phyloP scores from a whole-genome alignment of 2,113 vertebrate genomes.

The Protobothrops mucrosquamatus region DNA sequence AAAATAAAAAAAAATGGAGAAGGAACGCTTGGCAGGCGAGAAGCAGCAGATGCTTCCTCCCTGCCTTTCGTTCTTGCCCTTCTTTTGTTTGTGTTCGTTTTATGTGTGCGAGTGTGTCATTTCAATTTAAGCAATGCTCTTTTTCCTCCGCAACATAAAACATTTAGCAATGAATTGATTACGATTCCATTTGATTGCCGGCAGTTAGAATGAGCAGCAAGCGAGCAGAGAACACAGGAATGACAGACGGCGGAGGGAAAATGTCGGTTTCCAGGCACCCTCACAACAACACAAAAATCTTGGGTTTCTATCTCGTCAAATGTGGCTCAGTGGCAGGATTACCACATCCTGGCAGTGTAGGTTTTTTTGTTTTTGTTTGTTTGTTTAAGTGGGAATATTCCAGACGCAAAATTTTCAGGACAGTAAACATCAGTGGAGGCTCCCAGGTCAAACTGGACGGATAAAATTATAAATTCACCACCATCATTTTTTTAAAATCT shows the following conservation, averaged over 20 bases:
- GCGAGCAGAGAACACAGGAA: neutral
- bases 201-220: neutral
- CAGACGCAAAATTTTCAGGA: neutral
- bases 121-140: neutral
- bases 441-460: neutral
- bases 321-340: neutral
- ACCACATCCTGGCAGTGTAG: neutral
- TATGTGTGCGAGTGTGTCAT: neutral
- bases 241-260: neutral
- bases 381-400: neutral
- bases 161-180: neutral
- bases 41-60: neutral
- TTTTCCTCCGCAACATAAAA: neutral
- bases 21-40: neutral
- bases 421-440: neutral
- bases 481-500: neutral
- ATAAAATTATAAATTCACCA: neutral
- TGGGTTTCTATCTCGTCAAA: neutral
- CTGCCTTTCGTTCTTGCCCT: neutral
- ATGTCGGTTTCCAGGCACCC: neutral
- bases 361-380: neutral
- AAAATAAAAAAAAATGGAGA: neutral
- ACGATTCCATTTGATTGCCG: neutral
- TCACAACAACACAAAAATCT: neutral
- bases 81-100: neutral